Percentiles rank a stretch among this genome's conserved stretches.
Evolutionary conservation across 2,888 invertebrate species (phyloP).

Genomic region (Drosophila rubida): DNA sequence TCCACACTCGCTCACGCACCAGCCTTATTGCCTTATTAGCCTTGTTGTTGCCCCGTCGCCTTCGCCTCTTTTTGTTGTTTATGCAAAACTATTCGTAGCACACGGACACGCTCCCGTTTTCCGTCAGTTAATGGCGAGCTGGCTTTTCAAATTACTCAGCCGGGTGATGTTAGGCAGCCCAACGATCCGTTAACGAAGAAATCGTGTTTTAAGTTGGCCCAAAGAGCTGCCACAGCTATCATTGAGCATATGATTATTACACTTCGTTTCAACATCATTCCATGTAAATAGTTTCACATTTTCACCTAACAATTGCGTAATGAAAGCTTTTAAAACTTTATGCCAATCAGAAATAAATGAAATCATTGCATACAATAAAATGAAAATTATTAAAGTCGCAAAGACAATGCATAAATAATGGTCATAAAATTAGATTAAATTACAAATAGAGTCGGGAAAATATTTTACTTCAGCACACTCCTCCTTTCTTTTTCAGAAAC

Average conservation of each 20-base stretch:
- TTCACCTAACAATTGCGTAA: no score
- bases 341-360: no score
- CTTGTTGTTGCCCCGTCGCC: neutral
- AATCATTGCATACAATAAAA: no score
- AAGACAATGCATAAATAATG: no score
- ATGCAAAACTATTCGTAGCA: conserved; percentile 63
- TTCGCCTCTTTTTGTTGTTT: conserved; percentile 23
- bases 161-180: conserved; percentile 21
- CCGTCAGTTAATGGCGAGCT: neutral
- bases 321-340: no score
- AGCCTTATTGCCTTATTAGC: conserved; percentile 41
- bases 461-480: no score
- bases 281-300: no score
- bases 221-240: neutral
- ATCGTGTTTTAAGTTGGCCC: conserved; percentile 25
- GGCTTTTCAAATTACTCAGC: conserved; percentile 9
- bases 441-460: no score
- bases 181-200: conserved; percentile 35
- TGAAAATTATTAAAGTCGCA: no score
- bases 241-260: neutral
- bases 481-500: no score
- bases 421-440: no score
- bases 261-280: neutral
- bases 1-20: conserved; percentile 33
- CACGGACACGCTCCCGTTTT: conserved; percentile 17